Percentiles rank a stretch among this genome's conserved stretches.
phyloP scores from a whole-genome alignment of 2,888 invertebrate genomes.

The Plutella xylostella region DNA sequence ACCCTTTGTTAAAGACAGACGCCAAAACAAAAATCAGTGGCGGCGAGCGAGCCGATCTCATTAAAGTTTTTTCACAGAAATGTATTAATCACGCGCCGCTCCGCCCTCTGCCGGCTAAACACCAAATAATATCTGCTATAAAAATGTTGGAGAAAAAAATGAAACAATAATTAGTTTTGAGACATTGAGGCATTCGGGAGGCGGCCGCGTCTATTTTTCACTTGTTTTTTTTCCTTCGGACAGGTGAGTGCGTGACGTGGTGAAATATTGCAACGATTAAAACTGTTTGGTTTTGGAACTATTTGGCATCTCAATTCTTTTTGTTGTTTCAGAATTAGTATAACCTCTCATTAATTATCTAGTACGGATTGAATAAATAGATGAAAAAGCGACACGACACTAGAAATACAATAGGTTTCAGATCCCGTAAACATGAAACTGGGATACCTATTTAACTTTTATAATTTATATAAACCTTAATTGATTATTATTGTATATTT shows the following conservation, averaged over 20 bases:
- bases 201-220: constrained; percentile 31
- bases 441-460: too few species aligned
- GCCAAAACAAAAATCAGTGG: constrained; percentile 28
- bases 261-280: constrained; percentile 36
- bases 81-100: constrained; percentile 58
- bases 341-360: too few species aligned
- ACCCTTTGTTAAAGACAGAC: not conserved
- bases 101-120: constrained; percentile 62
- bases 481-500: too few species aligned
- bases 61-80: constrained; percentile 62
- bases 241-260: constrained; percentile 37
- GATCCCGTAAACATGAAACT: too few species aligned
- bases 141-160: constrained; percentile 42
- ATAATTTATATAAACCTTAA: too few species aligned
- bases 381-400: too few species aligned
- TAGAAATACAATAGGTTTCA: too few species aligned
- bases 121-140: constrained; percentile 66
- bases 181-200: constrained; percentile 44
- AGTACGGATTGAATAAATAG: too few species aligned
- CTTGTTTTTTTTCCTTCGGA: constrained; percentile 26
- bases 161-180: constrained; percentile 64
- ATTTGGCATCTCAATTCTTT: constrained; percentile 26
- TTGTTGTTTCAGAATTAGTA: constrained; percentile 17
- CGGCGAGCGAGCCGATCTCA: constrained; percentile 43
- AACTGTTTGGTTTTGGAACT: constrained; percentile 27